phyloP scores from a whole-genome alignment of 2,797 vertebrate genomes.

The Hypotaenidia philippensis region DNA sequence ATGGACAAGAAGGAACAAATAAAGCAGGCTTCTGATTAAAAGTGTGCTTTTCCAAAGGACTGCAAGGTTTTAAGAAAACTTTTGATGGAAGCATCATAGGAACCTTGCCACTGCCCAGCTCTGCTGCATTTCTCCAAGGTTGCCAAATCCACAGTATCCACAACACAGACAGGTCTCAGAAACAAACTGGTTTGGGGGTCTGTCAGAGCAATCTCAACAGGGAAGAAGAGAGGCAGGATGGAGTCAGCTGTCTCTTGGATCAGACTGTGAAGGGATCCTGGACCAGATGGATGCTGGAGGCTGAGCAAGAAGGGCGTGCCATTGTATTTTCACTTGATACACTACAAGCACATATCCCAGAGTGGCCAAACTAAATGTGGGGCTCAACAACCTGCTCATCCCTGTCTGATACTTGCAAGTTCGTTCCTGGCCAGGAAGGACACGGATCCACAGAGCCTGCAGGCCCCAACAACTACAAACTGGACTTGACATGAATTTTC shows the following conservation, averaged over 20 bases:
- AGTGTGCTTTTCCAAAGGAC: neutral
- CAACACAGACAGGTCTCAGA: neutral
- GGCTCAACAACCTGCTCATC: neutral
- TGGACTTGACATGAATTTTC: neutral
- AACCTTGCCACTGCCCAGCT: neutral
- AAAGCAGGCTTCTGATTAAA: neutral
- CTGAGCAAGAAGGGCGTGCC: rapidly evolving
- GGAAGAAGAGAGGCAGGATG: neutral
- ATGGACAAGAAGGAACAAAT: neutral
- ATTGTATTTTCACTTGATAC: neutral
- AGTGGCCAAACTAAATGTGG: neutral
- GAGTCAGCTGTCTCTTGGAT: neutral
- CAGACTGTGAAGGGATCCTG: neutral
- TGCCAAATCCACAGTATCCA: neutral
- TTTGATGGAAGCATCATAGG: neutral
- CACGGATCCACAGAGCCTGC: neutral
- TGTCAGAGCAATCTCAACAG: neutral
- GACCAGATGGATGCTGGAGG: neutral
- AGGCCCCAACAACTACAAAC: neutral
- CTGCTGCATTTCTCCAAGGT: neutral
- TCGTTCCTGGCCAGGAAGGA: neutral
- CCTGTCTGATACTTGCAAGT: neutral
- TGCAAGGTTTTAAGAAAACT: neutral
- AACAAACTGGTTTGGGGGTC: neutral
- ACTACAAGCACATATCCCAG: rapidly evolving